Percentiles rank a stretch among this genome's conserved stretches.
phyloP scores from a whole-genome alignment of 2,797 vertebrate species.

The Smutsia gigantea region DNA sequence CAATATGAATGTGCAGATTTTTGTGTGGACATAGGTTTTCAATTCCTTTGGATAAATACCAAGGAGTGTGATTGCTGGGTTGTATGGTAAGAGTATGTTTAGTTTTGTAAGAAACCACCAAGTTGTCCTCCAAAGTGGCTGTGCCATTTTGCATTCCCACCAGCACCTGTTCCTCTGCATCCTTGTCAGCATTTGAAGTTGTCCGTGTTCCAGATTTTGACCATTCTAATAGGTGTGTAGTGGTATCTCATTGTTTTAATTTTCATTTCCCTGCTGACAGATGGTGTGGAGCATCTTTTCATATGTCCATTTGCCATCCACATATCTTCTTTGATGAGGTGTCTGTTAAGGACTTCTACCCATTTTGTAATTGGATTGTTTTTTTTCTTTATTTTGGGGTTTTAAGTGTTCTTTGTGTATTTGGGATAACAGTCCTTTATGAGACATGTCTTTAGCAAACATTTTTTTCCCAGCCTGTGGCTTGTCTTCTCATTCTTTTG shows the following conservation, averaged over 20 bases:
- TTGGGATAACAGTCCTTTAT: not conserved
- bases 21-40: not conserved
- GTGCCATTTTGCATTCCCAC: not conserved
- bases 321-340: not conserved
- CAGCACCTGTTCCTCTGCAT: not conserved
- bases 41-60: not conserved
- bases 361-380: not conserved
- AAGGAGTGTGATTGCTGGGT: not conserved
- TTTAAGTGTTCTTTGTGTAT: not conserved
- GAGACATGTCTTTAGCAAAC: not conserved
- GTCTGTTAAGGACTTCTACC: not conserved
- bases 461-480: not conserved
- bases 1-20: not conserved
- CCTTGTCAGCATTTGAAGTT: not conserved
- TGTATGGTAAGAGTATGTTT: not conserved
- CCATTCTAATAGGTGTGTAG: not conserved
- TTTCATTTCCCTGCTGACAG: not conserved
- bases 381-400: not conserved
- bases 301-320: not conserved
- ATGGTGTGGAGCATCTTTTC: not conserved
- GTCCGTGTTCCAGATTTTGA: not conserved
- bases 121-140: not conserved
- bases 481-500: not conserved
- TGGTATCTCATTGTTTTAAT: not conserved
- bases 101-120: not conserved